These are phyloP conservation scores for Neocrepidodera transversa DNA, from an alignment of 2,888 invertebrate species.

Conservation along the genomic window DNA sequence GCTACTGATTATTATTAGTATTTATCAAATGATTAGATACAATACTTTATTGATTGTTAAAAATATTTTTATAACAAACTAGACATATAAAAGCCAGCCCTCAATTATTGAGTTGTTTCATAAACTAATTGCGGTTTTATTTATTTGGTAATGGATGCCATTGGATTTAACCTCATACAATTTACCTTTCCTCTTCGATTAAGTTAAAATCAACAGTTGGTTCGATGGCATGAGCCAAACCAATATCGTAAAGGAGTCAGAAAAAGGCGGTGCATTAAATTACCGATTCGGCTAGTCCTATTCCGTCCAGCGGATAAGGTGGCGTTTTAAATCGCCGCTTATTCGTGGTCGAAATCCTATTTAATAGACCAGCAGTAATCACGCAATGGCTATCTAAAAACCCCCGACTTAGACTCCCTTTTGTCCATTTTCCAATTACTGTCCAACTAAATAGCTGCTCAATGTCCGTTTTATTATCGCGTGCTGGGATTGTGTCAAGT, in stretches of 20 bases:
- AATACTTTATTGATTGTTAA: too few species aligned
- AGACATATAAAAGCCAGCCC: too few species aligned
- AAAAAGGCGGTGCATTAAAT: conserved; percentile 14
- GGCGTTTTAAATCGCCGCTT: conserved; percentile 34
- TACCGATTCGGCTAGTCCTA: conserved; percentile 2
- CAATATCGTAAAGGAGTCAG: conserved; percentile 18
- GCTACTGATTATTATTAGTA: too few species aligned
- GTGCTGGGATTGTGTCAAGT: conserved; percentile 1
- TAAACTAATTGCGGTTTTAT: too few species aligned
- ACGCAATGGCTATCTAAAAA: conserved; percentile 37
- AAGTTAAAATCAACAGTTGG: conserved; percentile 13
- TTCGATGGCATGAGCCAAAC: conserved; percentile 4
- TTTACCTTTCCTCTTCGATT: too few species aligned
- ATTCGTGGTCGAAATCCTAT: conserved; percentile 34
- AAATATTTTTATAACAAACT: too few species aligned
- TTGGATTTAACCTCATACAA: too few species aligned
- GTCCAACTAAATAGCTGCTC: conserved; percentile 24
- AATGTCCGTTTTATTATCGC: conserved; percentile 21
- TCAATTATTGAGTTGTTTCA: too few species aligned
- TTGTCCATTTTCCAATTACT: conserved; percentile 34
- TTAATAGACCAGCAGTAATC: conserved; percentile 39
- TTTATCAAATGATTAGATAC: too few species aligned
- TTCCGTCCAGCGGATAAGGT: conserved; percentile 14
- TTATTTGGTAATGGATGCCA: too few species aligned
- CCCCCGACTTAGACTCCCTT: conserved; percentile 24